Conservation (phyloP, 2,888 invertebrate genomes). For the Pseudococcus longispinus region DNA sequence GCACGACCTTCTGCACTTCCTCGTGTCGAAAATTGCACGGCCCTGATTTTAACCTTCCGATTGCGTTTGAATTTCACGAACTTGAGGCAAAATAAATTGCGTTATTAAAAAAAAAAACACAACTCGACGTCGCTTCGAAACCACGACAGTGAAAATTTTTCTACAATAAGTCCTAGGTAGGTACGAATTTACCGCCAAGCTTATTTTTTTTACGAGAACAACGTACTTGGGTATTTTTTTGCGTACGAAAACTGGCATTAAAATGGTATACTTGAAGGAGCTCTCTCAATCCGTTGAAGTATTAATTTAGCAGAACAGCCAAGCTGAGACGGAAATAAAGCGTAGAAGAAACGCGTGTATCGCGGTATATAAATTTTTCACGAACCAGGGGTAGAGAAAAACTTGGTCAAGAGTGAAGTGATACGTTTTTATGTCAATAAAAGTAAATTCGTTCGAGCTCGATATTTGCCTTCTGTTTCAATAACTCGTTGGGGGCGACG, state of each 20-base stretch:
- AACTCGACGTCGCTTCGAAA: neutral
- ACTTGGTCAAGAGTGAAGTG: conserved; percentile 10
- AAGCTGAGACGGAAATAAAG: neutral
- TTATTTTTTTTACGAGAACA: neutral
- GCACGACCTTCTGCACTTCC: conserved; percentile 3
- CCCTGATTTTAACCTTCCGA: conserved; percentile 31
- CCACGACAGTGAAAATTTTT: neutral
- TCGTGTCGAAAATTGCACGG: conserved; percentile 25
- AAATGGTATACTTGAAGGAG: neutral
- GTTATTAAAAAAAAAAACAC: neutral
- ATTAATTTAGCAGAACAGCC: neutral
- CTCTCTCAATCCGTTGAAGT: neutral
- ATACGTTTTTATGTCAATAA: conserved; percentile 31
- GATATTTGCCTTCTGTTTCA: conserved; percentile 38
- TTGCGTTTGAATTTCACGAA: conserved; percentile 28
- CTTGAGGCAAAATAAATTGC: neutral
- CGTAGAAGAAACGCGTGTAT: neutral
- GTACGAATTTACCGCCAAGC: neutral
- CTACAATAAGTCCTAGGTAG: too few species aligned
- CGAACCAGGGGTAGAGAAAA: neutral
- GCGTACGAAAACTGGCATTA: neutral
- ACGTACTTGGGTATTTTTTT: neutral
- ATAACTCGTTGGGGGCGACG: neutral
- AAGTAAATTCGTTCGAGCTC: conserved; percentile 11
- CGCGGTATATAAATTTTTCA: neutral